Percentiles rank a stretch among this genome's conserved stretches.
Conservation (phyloP, 1,140 invertebrate species). For the Drosophila kikkawai region DNA sequence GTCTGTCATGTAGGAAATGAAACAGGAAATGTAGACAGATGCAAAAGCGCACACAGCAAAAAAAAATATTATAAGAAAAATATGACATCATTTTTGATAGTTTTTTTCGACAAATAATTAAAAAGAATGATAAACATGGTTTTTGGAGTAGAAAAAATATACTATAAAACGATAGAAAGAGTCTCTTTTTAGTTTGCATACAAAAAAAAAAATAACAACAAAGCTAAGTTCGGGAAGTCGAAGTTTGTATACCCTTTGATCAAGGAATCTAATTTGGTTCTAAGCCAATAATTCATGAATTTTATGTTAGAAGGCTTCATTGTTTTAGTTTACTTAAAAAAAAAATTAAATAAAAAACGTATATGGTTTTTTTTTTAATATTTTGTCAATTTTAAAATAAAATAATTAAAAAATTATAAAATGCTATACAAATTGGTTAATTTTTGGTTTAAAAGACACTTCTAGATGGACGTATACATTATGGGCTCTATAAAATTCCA, state of each 20-base stretch:
- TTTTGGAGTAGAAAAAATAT: not conserved
- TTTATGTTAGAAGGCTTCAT: not conserved
- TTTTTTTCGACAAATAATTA: not conserved
- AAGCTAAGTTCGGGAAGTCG: not conserved
- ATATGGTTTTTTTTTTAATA: too few species aligned
- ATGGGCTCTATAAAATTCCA: too few species aligned
- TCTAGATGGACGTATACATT: too few species aligned
- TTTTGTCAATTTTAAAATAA: too few species aligned
- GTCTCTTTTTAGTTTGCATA: not conserved
- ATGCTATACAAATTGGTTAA: too few species aligned
- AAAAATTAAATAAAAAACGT: too few species aligned
- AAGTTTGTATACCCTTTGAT: not conserved
- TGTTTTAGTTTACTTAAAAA: not conserved
- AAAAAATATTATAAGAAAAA: not conserved
- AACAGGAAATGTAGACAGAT: slow-evolving; percentile 65
- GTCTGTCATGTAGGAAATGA: slow-evolving; percentile 70
- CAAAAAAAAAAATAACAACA: not conserved
- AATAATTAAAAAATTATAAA: too few species aligned
- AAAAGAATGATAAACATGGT: not conserved
- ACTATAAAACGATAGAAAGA: not conserved
- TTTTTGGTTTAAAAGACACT: too few species aligned
- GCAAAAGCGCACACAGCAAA: slow-evolving; percentile 4
- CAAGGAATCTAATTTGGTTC: not conserved
- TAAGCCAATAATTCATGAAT: not conserved
- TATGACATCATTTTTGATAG: not conserved